Conservation (phyloP, 2,113 vertebrate genomes). For the Hypanus sabinus region DNA sequence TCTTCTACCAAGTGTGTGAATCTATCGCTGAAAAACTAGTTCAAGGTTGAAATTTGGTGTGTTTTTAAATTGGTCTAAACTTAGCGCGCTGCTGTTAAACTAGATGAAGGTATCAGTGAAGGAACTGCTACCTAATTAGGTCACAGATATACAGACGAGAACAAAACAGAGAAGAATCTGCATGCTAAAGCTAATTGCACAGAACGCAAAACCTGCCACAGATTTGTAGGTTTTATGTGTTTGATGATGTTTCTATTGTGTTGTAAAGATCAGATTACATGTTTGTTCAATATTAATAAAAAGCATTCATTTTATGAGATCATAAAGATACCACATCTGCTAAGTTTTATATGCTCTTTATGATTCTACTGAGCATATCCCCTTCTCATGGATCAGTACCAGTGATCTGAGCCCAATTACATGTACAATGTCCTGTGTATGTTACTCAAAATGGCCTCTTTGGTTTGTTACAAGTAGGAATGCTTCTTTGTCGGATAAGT, state of each 20-base stretch:
- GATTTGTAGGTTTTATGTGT: background rate
- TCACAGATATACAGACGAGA: background rate
- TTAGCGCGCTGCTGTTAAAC: background rate
- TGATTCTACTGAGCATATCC: conserved; percentile 54
- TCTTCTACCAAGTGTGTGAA: background rate
- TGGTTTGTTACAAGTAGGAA: no score
- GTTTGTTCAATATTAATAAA: conserved; percentile 64
- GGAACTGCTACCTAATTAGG: conserved; percentile 16
- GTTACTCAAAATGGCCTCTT: no score
- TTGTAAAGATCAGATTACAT: conserved; percentile 52
- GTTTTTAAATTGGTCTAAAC: background rate
- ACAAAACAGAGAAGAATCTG: background rate
- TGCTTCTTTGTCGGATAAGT: no score
- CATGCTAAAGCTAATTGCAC: conserved; percentile 6
- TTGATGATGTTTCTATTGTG: conserved; percentile 46
- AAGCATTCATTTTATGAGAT: conserved; percentile 59
- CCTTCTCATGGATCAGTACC: conserved; percentile 54
- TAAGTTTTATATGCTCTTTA: conserved; percentile 51
- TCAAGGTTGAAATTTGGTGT: background rate
- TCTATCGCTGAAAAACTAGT: background rate
- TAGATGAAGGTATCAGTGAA: background rate
- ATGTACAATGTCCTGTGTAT: no score
- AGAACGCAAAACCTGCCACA: background rate
- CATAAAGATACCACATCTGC: conserved; percentile 54
- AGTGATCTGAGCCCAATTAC: conserved; percentile 57